Evolutionary conservation across 2,888 invertebrate species (phyloP).

Genomic region (Dioctria linearis): DNA sequence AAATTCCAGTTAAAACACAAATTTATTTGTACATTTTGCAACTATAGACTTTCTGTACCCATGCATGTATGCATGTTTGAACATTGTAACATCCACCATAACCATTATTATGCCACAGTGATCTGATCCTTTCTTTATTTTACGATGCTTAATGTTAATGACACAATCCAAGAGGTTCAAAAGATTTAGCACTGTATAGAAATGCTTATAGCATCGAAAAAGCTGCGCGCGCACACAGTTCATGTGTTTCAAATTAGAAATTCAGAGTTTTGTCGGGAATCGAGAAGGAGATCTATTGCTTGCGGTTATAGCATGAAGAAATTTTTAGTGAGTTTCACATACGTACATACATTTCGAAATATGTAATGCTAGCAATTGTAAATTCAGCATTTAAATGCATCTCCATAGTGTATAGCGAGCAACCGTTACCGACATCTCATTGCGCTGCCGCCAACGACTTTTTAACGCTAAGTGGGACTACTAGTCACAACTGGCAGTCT

Average conservation of each 20-base stretch:
- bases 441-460: not conserved
- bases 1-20: slow-evolving; percentile 10
- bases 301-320: slow-evolving; percentile 36
- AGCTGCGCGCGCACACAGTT: not conserved
- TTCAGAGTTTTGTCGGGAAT: slow-evolving; percentile 40
- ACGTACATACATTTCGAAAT: slow-evolving; percentile 24
- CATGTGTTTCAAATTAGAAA: slow-evolving; percentile 43
- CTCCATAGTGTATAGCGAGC: not conserved
- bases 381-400: not conserved
- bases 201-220: too few relatives aligned
- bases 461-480: not conserved
- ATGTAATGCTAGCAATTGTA: not conserved
- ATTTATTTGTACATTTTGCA: not conserved
- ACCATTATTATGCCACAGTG: slow-evolving; percentile 34
- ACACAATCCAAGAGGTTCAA: slow-evolving; percentile 20
- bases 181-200: not conserved
- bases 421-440: slow-evolving; percentile 5
- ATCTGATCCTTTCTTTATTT: slow-evolving; percentile 43
- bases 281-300: slow-evolving; percentile 40
- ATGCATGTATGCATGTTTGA: not conserved
- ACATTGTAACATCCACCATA: not conserved
- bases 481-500: not conserved
- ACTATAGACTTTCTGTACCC: not conserved
- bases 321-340: slow-evolving; percentile 42
- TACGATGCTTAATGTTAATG: slow-evolving; percentile 7